Percentiles rank a stretch among this genome's conserved stretches.
Conservation (phyloP, 2,888 invertebrate genomes). For the Pseudoips prasinana region DNA sequence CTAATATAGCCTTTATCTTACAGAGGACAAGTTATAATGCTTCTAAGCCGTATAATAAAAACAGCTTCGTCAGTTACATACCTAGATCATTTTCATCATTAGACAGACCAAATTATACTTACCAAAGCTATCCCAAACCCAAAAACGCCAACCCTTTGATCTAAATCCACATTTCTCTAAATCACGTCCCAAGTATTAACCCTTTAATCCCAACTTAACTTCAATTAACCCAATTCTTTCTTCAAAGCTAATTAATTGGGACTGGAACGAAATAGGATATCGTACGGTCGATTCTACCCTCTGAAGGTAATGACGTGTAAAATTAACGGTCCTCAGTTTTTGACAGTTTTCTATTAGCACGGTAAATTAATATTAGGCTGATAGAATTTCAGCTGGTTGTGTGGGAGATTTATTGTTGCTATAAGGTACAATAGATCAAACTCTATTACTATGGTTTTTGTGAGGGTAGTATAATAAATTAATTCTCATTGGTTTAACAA, state of each 20-base stretch:
- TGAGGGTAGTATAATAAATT: no score
- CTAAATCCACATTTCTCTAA: constrained; percentile 7
- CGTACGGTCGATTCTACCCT: constrained; percentile 25
- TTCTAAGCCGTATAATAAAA: no score
- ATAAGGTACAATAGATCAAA: no score
- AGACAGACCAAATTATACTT: no score
- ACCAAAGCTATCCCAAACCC: no score
- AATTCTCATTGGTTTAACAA: no score
- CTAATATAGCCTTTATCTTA: no score
- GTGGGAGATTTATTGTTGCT: no score
- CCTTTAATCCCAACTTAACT: constrained; percentile 24
- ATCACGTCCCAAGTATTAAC: constrained; percentile 13
- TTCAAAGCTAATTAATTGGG: constrained; percentile 31
- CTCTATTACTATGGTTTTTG: no score
- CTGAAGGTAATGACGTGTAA: constrained; percentile 33
- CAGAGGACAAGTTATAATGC: no score
- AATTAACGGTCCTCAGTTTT: constrained; percentile 36
- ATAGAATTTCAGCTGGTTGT: not conserved
- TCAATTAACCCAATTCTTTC: constrained; percentile 32
- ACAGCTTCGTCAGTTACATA: no score
- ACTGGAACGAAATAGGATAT: constrained; percentile 29
- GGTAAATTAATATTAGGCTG: constrained; percentile 27
- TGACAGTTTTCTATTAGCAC: constrained; percentile 38
- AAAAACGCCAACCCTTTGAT: constrained; percentile 3
- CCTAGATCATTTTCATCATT: no score